Base-by-base conservation (phyloP, 2,113 vertebrate species). In the Strigops habroptila region DNA sequence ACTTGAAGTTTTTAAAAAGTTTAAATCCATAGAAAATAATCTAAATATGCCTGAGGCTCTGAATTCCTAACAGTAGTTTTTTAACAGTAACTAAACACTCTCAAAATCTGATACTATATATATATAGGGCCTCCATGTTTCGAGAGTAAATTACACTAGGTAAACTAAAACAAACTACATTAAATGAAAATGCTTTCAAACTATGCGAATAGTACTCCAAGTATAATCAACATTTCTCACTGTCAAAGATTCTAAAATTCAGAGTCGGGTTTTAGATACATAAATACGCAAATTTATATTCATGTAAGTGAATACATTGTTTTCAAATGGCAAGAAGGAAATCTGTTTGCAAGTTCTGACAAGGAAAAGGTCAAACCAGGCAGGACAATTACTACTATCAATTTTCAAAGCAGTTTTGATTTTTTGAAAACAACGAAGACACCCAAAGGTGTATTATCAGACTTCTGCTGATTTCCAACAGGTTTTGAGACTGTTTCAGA, bases 171-270 rank as follows among this genome's bases (percentile, higher is more conserved):
- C 5, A 60, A 70, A 19, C 3, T 70, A 27, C 12, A 13, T 33
- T 37, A 39, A 79, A 80, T 19, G 3, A 37, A 71, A 71, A 37
- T 37, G 1, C 14, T 80, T 86, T n/a, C 62, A 63, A 94, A 44
- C 11, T 27, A 4, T 37, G 14, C 1, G 1, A 37, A n/a, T 43
- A 35, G 35, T 68, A n/a, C 3, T 48, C 5, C 10, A 60, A 18
- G 15, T 21, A 39, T 14, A 59, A 71, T 22, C 23, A 82, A 3
- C 3, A 51, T 43, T 70, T 89, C 49, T 71, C 10, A 14, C 14
- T 51, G 5, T 12, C 33, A 62, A 62, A 75, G 35, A 23, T 41
- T 37, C 25, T 65, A 33, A 70, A 89, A 52, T 79, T 51, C 22
- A 70, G 35, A 49, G 2, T 24, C 23, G 37, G n/a, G 3, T 68